These are phyloP conservation scores for Epinephelus malabaricus DNA, from an alignment of 2,797 vertebrate species.

Conservation along the genomic window DNA sequence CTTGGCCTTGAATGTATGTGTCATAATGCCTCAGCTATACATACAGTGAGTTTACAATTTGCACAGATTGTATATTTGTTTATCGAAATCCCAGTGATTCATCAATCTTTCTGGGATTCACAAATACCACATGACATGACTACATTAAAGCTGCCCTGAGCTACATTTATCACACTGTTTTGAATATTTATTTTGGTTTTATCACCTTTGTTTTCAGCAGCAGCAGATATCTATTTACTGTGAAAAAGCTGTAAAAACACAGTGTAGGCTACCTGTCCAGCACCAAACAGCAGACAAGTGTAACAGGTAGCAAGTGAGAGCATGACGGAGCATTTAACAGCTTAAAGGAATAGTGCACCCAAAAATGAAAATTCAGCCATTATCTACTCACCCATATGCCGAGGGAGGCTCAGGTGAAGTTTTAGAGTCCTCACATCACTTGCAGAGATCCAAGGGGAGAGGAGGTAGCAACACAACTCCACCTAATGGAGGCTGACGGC, in stretches of 20 bases:
- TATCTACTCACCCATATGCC: no score
- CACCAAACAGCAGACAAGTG: no score
- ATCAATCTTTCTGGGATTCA: slow-evolving; percentile 13
- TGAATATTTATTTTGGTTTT: not conserved
- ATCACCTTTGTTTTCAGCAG: not conserved
- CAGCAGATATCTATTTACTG: not conserved
- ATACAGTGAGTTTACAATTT: not conserved
- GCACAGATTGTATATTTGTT: slow-evolving; percentile 1
- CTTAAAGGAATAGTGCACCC: no score
- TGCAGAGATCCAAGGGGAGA: no score
- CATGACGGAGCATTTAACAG: no score
- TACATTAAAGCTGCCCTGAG: not conserved
- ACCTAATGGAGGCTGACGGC: no score
- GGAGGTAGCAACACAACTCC: no score
- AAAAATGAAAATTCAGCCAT: no score
- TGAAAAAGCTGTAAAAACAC: not conserved
- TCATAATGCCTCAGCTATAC: slow-evolving; percentile 16
- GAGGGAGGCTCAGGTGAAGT: no score
- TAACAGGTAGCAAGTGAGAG: no score
- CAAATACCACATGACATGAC: not conserved
- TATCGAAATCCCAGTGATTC: not conserved
- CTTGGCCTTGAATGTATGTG: slow-evolving; percentile 17
- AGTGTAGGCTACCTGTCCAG: no score
- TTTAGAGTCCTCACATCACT: no score
- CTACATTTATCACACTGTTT: not conserved